Conservation (phyloP, 2,797 vertebrate genomes). For the Hipposideros larvatus region DNA sequence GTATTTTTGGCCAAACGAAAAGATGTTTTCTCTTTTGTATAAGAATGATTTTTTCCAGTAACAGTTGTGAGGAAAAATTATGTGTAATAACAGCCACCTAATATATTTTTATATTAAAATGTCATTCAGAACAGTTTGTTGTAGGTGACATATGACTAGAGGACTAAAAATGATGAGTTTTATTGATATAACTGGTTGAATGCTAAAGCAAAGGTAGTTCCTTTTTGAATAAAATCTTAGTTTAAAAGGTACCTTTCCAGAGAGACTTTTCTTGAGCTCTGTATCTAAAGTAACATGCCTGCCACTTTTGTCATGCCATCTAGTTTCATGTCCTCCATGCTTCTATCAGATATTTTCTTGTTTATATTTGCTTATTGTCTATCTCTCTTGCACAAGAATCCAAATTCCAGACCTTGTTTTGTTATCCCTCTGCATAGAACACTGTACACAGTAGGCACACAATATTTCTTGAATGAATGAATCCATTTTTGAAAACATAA, state of each 20-base stretch:
- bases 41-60: conserved; percentile 15
- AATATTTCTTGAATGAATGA: not conserved
- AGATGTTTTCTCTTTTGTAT: not conserved
- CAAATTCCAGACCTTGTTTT: not conserved
- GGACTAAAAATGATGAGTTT: not conserved
- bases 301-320: not conserved
- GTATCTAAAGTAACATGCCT: not conserved
- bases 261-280: not conserved
- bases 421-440: not conserved
- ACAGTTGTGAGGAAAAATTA: conserved; percentile 27
- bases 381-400: not conserved
- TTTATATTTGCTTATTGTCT: not conserved
- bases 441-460: not conserved
- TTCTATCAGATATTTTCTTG: not conserved
- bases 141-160: not conserved
- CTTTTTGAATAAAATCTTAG: not conserved
- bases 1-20: conserved; percentile 33
- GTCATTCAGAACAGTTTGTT: not conserved
- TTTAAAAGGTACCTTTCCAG: not conserved
- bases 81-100: not conserved
- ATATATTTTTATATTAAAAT: conserved; percentile 47
- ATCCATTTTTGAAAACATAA: not conserved
- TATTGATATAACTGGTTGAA: not conserved
- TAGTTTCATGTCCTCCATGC: not conserved
- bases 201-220: not conserved